Evolutionary conservation across 2,797 vertebrate species (phyloP).

Genomic region (Falco columbarius): DNA sequence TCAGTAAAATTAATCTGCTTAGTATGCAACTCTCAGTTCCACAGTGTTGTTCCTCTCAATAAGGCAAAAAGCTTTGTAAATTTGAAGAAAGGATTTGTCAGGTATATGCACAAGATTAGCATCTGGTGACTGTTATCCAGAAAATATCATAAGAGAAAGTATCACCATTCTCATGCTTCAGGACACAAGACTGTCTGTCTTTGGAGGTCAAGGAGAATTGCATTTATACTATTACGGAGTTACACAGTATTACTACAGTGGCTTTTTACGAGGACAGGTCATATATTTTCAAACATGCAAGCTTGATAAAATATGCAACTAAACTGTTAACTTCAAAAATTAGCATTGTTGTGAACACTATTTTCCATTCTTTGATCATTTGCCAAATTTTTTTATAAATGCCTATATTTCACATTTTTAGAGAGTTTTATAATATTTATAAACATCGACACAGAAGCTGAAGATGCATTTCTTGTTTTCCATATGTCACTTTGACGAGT

Average conservation of each 20-base stretch:
- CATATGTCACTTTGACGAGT: background rate
- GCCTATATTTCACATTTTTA: background rate
- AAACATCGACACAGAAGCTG: background rate
- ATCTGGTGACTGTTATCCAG: background rate
- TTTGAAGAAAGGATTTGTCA: constrained; percentile 49
- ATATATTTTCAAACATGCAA: background rate
- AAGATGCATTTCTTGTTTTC: background rate
- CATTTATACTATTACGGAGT: background rate
- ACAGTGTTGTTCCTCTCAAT: background rate
- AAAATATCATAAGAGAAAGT: background rate
- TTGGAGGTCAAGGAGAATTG: background rate
- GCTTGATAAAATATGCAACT: background rate
- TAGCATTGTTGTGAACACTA: background rate
- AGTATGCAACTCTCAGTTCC: background rate
- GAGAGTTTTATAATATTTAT: background rate
- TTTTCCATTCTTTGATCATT: background rate
- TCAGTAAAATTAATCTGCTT: constrained; percentile 25
- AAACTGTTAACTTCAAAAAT: background rate
- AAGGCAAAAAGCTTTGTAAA: constrained; percentile 36
- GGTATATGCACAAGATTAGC: background rate
- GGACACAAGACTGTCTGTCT: background rate
- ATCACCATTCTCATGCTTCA: background rate
- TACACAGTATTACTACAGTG: background rate
- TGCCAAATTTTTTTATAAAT: background rate
- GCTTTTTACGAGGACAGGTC: background rate